These are phyloP conservation scores for Aspidiotus rigidus DNA, from an alignment of 2,888 invertebrate genomes.

Conservation along the genomic window DNA sequence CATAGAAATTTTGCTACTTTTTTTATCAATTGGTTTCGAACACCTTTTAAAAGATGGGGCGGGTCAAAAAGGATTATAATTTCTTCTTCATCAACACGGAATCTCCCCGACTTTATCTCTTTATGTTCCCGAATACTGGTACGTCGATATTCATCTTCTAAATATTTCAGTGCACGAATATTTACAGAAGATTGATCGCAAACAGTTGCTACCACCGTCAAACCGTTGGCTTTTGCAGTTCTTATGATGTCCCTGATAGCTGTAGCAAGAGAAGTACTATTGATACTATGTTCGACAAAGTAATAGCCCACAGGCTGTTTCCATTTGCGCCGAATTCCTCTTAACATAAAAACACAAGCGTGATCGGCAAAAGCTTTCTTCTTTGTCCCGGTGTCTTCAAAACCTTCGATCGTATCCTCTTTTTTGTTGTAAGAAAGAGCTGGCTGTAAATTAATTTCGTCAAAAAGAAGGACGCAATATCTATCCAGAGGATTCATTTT, in stretches of 20 bases:
- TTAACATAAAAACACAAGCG: slow-evolving; percentile 14
- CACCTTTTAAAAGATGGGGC: slow-evolving; percentile 26
- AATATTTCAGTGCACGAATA: slow-evolving; percentile 18
- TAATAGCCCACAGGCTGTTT: slow-evolving; percentile 18
- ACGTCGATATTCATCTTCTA: no score
- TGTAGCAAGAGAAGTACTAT: background rate
- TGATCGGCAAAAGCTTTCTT: slow-evolving; percentile 19
- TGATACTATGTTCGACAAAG: slow-evolving; percentile 12
- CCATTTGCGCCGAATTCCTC: slow-evolving; percentile 15
- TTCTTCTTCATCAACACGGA: background rate
- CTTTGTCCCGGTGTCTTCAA: slow-evolving; percentile 13
- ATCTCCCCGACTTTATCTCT: no score
- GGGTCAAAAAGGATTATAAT: slow-evolving; percentile 28
- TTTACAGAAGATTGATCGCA: slow-evolving; percentile 30
- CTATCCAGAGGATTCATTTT: slow-evolving; percentile 4
- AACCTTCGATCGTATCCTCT: slow-evolving; percentile 22
- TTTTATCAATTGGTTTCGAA: slow-evolving; percentile 23
- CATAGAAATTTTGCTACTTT: background rate
- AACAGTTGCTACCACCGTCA: slow-evolving; percentile 30
- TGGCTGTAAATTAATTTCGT: slow-evolving; percentile 11
- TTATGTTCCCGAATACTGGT: no score
- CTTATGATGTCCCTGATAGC: slow-evolving; percentile 23
- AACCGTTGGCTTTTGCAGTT: slow-evolving; percentile 14
- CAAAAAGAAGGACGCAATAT: slow-evolving; percentile 19
- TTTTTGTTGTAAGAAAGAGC: slow-evolving; percentile 5